Percentiles rank a stretch among this genome's conserved stretches.
Evolutionary conservation across 2,113 vertebrate genomes (phyloP).

Genomic region (Dendropsophus ebraccatus): DNA sequence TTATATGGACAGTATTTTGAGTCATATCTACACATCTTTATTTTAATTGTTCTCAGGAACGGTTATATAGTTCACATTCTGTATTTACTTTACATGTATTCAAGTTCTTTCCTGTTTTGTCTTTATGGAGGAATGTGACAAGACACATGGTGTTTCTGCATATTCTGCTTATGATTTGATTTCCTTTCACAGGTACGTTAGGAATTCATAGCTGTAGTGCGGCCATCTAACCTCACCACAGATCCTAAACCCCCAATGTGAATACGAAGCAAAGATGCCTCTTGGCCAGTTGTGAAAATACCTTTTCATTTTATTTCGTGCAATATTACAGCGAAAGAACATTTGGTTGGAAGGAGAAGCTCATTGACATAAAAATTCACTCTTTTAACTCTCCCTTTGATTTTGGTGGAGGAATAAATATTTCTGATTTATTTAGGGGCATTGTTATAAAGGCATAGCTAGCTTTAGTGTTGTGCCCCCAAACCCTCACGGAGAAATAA

Average conservation of each 20-base stretch:
- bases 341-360: background rate
- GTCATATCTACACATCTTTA: background rate
- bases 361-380: background rate
- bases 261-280: background rate
- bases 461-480: too few species aligned
- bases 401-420: too few species aligned
- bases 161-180: background rate
- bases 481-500: too few species aligned
- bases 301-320: background rate
- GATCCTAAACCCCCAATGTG: background rate
- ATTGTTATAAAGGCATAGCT: too few species aligned
- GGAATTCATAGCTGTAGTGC: conserved; percentile 15
- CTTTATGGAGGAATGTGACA: conserved; percentile 26
- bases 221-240: background rate
- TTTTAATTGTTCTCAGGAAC: background rate
- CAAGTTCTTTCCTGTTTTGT: conserved; percentile 26
- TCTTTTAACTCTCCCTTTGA: too few species aligned
- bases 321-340: background rate
- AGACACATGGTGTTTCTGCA: background rate
- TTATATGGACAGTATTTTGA: background rate
- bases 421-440: too few species aligned
- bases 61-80: background rate
- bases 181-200: conserved; percentile 43
- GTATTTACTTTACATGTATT: background rate
- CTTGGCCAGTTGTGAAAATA: background rate